Conservation (phyloP, 2,797 vertebrate species). For the Distichodus sexfasciatus region DNA sequence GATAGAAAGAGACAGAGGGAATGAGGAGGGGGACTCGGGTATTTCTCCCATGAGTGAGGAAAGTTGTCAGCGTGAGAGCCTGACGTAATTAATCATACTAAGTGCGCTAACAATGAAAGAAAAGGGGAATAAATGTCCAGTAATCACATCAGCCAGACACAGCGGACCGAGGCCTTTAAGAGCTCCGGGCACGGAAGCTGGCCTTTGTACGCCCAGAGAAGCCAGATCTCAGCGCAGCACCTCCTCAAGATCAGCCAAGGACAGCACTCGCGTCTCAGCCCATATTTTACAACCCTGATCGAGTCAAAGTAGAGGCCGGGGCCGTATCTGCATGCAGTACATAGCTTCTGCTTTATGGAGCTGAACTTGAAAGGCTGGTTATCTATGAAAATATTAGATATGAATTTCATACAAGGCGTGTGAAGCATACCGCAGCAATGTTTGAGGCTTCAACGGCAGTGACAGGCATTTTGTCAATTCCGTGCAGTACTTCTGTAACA, state of each 20-base stretch:
- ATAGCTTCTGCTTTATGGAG: slow-evolving; percentile 8
- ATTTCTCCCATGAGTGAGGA: slow-evolving; percentile 56
- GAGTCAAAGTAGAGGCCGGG: slow-evolving; percentile 15
- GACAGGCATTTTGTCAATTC: background rate
- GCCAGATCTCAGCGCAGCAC: background rate
- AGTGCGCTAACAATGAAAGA: slow-evolving; percentile 61
- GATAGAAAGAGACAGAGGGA: slow-evolving; percentile 59
- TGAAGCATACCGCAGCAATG: background rate
- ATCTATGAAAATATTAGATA: background rate
- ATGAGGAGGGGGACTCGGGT: slow-evolving; percentile 48
- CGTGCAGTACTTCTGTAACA: too few relatives aligned
- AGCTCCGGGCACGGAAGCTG: slow-evolving; percentile 9
- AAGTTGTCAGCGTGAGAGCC: slow-evolving; percentile 56
- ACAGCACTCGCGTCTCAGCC: background rate
- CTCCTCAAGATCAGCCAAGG: slow-evolving; percentile 22
- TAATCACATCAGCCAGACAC: slow-evolving; percentile 43
- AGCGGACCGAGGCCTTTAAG: slow-evolving; percentile 22
- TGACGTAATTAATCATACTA: slow-evolving; percentile 62
- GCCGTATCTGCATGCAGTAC: slow-evolving; percentile 2
- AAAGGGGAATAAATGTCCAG: slow-evolving; percentile 59
- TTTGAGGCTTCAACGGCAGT: background rate
- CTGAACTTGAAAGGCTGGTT: slow-evolving; percentile 8
- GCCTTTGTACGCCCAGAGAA: background rate
- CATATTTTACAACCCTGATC: slow-evolving; percentile 24
- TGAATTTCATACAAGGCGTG: background rate